phyloP scores from a whole-genome alignment of 2,797 vertebrate species.

The Thripadectes ignobilis region DNA sequence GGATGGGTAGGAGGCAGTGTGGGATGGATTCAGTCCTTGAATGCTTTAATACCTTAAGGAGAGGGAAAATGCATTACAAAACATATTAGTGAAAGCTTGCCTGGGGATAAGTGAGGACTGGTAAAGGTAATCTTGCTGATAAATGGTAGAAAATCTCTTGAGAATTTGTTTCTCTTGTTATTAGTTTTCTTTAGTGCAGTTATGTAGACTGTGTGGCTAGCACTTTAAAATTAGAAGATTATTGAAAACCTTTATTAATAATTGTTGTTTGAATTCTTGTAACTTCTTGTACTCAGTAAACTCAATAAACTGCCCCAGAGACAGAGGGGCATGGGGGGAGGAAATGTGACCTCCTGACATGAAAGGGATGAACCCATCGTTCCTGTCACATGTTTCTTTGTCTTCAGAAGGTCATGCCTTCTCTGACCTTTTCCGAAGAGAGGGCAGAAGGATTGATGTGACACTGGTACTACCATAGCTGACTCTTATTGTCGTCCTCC shows the following conservation, averaged over 20 bases:
- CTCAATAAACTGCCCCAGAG: not conserved
- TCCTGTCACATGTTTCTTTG: not conserved
- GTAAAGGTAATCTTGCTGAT: not conserved
- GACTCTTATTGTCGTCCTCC: not conserved
- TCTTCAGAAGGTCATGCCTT: not conserved
- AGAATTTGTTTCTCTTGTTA: not conserved
- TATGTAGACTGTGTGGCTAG: not conserved
- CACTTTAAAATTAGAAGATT: not conserved
- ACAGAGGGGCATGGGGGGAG: fast-evolving
- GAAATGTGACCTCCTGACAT: not conserved
- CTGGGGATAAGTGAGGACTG: not conserved
- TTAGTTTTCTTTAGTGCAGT: not conserved
- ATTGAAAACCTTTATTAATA: not conserved
- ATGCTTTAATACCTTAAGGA: not conserved
- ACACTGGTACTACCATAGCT: not conserved
- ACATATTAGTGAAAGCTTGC: not conserved
- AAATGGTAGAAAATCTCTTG: not conserved
- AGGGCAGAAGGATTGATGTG: not conserved
- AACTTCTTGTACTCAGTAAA: not conserved
- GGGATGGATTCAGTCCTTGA: not conserved
- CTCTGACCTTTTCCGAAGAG: not conserved
- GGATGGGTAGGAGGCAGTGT: not conserved
- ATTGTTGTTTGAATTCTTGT: not conserved
- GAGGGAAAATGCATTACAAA: not conserved
- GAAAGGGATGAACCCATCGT: not conserved